Percentiles rank a stretch among this genome's conserved stretches.
Evolutionary conservation across 1,140 invertebrate genomes (phyloP).

Genomic region (Microplitis demolitor): DNA sequence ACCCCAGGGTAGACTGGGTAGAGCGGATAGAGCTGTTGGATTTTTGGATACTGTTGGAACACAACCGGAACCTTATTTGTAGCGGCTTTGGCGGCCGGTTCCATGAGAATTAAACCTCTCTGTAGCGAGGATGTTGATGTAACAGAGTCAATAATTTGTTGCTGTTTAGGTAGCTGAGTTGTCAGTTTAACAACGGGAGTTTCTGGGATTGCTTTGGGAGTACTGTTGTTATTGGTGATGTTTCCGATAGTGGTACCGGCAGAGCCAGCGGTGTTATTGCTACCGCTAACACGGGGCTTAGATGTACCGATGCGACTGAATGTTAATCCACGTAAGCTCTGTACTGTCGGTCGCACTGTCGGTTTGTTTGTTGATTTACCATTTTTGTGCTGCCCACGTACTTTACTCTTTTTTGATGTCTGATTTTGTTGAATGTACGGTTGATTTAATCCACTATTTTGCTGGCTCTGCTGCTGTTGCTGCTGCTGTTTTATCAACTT

Average conservation of each 20-base stretch:
- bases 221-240: not conserved
- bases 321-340: slow-evolving; percentile 52
- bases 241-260: slow-evolving; percentile 16
- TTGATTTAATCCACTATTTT: slow-evolving; percentile 52
- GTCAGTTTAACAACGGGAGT: slow-evolving; percentile 30
- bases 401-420: slow-evolving; percentile 51
- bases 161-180: slow-evolving; percentile 33
- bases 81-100: slow-evolving; percentile 44
- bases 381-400: slow-evolving; percentile 53
- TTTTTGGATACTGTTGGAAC: slow-evolving; percentile 75
- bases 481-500: slow-evolving; percentile 45
- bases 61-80: slow-evolving; percentile 70
- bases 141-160: slow-evolving; percentile 21
- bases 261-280: slow-evolving; percentile 38
- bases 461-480: too few species aligned
- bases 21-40: slow-evolving; percentile 76
- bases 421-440: slow-evolving; percentile 58
- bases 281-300: slow-evolving; percentile 44
- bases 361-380: slow-evolving; percentile 53
- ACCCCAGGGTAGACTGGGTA: slow-evolving; percentile 62
- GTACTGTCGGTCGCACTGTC: slow-evolving; percentile 50
- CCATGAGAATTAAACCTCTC: slow-evolving; percentile 48
- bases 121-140: slow-evolving; percentile 41
- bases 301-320: slow-evolving; percentile 45
- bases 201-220: slow-evolving; percentile 30